Evolutionary conservation across 1,140 invertebrate species (phyloP), one percentile per base, ranked within the genome.

Genomic region (Ceratitis capitata): DNA sequence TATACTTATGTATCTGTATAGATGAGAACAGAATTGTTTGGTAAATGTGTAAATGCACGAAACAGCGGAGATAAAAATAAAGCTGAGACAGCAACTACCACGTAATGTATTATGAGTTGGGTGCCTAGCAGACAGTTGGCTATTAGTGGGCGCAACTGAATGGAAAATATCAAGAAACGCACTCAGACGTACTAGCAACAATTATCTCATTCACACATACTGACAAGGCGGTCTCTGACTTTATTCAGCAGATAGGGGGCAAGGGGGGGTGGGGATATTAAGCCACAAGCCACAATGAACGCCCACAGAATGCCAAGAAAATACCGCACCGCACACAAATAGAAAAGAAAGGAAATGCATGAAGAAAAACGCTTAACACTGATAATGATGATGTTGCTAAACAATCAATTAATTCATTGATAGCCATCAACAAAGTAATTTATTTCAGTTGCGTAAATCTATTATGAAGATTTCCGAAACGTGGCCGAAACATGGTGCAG

Each of bases 361-460:
- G 19, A n/a, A 39, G 32, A 35, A 39, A 74, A 9, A 12, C 39
- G 69, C 69, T 78, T 78, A 78, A 78, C 49, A 14, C 16, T 64
- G 83, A 86, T 86, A 86, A 86, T 86, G 64, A 82, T 84, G 83
- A 86, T 82, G 64, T 82, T 84, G 85, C 85, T 45, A 84, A 86
- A 86, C 83, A 86, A 86, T 86, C 85, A 86, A 86, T 86, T 86
- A 86, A 86, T 58, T 51, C 64, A 84, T 84, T 86, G 83, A 86
- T 86, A 84, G 83, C 83, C 58, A 82, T 82, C 83, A 84, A 58
- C 83, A 5, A 84, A 53, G 83, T 69, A 86, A 86, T 86, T 86
- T 78, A 86, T 86, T 86, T 86, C 85, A 84, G 64, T 84, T 86
- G 83, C 83, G 85, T 47, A 82, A 84, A 84, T 84, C 85, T 83